A percentile compares a stretch with the other conserved stretches of the same genome.
Conservation (phyloP, 2,113 vertebrate genomes). For the Ploceus nigricollis region DNA sequence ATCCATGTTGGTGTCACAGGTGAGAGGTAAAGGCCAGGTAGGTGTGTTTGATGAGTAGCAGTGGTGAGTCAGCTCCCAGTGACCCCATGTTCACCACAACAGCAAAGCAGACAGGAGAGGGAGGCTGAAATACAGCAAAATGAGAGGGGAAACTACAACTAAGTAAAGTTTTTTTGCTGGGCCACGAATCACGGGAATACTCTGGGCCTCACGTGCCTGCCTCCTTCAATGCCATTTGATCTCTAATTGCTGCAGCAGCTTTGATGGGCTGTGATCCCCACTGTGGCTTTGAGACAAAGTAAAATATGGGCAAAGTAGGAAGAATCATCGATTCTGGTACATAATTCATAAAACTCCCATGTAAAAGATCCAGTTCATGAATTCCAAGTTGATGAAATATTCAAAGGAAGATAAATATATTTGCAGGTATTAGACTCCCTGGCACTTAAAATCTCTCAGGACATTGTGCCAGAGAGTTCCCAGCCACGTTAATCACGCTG, state of each 20-base stretch:
- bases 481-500: not conserved
- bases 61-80: not conserved
- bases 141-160: not conserved
- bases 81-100: rapidly evolving
- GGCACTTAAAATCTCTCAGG: constrained; percentile 52
- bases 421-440: constrained; percentile 50
- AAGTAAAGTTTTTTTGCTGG: not conserved
- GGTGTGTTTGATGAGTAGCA: not conserved
- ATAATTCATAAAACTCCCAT: constrained; percentile 69
- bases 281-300: constrained; percentile 28
- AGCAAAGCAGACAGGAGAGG: not conserved
- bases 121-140: not conserved
- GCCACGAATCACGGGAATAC: not conserved
- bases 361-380: constrained; percentile 62
- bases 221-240: not conserved
- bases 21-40: not conserved
- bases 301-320: constrained; percentile 38
- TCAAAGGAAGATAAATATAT: constrained; percentile 70
- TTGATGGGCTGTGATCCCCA: constrained; percentile 24
- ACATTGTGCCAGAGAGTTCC: constrained; percentile 40
- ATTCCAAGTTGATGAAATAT: constrained; percentile 73
- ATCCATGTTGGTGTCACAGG: rapidly evolving
- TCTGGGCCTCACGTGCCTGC: not conserved
- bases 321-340: constrained; percentile 50
- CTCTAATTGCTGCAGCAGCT: constrained; percentile 19